Conservation (phyloP, 1,140 invertebrate species). For the Temnothorax longispinosus region DNA sequence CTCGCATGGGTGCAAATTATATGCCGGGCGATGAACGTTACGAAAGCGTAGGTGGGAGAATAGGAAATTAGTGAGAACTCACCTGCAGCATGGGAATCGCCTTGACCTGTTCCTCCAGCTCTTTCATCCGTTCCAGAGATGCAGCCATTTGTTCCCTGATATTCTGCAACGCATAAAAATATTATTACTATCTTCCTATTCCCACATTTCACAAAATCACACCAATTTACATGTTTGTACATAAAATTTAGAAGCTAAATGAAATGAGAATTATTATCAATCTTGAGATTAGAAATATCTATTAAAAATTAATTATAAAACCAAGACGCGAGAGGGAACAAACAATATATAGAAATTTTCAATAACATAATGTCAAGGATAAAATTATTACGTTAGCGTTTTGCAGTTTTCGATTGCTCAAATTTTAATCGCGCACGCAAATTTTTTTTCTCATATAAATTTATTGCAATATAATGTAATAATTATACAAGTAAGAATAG, state of each 20-base stretch:
- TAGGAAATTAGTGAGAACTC: slow-evolving; percentile 63
- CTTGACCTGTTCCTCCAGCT: slow-evolving; percentile 94
- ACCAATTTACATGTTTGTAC: not conserved
- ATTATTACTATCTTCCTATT: not conserved
- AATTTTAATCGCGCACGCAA: not conserved
- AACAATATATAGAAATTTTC: not conserved
- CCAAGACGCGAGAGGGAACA: not conserved
- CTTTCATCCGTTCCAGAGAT: slow-evolving; percentile 91
- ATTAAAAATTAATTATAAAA: not conserved
- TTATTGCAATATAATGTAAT: not conserved
- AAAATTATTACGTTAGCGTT: not conserved
- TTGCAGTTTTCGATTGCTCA: not conserved
- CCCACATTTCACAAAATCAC: not conserved
- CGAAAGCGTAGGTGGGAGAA: slow-evolving; percentile 34
- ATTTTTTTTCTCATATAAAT: not conserved
- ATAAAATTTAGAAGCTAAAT: not conserved
- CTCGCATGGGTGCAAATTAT: slow-evolving; percentile 45
- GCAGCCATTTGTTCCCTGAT: slow-evolving; percentile 92
- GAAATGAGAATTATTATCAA: not conserved
- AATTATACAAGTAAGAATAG: not conserved
- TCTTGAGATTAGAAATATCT: not conserved
- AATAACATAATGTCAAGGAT: not conserved
- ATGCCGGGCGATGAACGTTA: slow-evolving; percentile 32
- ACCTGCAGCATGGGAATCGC: slow-evolving; percentile 93
- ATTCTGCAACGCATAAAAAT: slow-evolving; percentile 81